phyloP scores from a whole-genome alignment of 2,888 invertebrate species.

The Stegophylla sp. region DNA sequence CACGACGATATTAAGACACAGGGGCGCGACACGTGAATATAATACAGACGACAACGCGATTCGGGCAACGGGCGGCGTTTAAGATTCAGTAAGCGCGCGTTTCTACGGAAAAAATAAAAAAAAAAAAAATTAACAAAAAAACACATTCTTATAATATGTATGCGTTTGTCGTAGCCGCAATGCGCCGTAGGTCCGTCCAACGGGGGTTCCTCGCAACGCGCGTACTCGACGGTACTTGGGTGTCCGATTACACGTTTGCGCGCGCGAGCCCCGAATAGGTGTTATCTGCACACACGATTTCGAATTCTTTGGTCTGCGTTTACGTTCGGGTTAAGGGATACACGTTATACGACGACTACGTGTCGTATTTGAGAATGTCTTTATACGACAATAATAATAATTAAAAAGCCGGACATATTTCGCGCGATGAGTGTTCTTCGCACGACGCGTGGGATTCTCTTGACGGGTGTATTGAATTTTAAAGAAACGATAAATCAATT shows the following conservation, averaged over 20 bases:
- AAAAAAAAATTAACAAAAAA: not conserved
- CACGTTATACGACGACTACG: too few species aligned
- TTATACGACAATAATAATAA: too few species aligned
- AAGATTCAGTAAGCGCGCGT: constrained; percentile 4
- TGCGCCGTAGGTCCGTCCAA: not conserved
- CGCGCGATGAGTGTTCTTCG: too few species aligned
- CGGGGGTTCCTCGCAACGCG: not conserved
- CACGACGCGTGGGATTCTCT: too few species aligned
- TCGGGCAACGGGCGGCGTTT: not conserved
- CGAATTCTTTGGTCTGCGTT: constrained; percentile 1
- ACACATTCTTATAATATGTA: not conserved
- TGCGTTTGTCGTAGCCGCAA: too few species aligned
- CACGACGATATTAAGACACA: not conserved
- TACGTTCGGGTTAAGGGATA: not conserved
- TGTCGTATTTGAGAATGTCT: too few species aligned
- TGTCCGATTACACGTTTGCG: constrained; percentile 36
- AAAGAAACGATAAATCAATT: too few species aligned
- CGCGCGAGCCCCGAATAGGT: too few species aligned
- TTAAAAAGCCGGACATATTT: too few species aligned
- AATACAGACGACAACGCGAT: too few species aligned
- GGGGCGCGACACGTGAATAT: too few species aligned
- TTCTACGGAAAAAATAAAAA: not conserved
- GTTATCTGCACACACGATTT: not conserved
- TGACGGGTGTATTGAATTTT: too few species aligned
- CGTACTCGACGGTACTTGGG: not conserved